Conservation (phyloP, 2,888 invertebrate species). For the Zhengitettix transpicula region DNA sequence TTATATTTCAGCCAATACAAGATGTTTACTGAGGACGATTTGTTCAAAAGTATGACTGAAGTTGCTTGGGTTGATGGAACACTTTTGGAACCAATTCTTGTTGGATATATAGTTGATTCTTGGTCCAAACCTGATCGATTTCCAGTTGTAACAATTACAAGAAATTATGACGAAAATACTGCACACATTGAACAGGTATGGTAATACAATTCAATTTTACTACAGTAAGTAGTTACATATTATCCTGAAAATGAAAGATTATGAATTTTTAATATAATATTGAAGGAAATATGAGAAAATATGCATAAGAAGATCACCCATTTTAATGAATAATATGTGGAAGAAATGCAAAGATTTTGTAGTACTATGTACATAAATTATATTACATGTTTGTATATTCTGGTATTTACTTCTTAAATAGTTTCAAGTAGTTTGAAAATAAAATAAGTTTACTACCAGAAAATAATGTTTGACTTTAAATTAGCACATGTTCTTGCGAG, state of each 20-base stretch:
- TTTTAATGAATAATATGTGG: no score
- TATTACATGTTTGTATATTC: no score
- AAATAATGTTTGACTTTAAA: neutral
- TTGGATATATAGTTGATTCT: conserved; percentile 55
- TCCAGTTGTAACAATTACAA: conserved; percentile 52
- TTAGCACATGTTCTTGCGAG: conserved; percentile 32
- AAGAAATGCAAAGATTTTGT: no score
- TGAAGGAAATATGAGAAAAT: no score
- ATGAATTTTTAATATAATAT: no score
- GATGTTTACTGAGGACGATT: conserved; percentile 61
- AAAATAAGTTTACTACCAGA: no score
- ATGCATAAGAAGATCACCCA: no score
- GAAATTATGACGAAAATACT: conserved; percentile 46
- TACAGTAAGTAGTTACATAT: no score
- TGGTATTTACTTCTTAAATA: neutral
- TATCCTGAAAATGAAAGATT: no score
- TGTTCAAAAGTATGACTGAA: conserved; percentile 57
- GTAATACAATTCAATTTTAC: neutral
- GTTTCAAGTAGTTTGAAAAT: neutral
- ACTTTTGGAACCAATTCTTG: conserved; percentile 36
- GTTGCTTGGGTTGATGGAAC: conserved; percentile 43
- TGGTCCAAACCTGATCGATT: conserved; percentile 72
- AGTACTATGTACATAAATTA: no score
- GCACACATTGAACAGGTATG: conserved; percentile 46
- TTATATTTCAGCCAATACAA: conserved; percentile 38